Evolutionary conservation across 2,797 vertebrate species (phyloP), one percentile per base, ranked within the genome.

Genomic region (Odontamblyopus lacepedii): DNA sequence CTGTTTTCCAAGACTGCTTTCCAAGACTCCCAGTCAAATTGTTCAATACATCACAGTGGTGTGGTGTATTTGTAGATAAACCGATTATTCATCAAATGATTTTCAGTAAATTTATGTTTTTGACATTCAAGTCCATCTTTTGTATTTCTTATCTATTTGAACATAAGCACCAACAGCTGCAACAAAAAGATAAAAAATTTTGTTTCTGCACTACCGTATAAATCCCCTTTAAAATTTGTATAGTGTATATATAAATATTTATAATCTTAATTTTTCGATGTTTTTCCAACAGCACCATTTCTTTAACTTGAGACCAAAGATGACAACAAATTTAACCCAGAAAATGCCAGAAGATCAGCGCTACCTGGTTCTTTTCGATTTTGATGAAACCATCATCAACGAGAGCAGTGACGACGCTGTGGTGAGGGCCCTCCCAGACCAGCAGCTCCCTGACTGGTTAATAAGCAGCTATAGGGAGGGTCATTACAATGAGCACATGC

Each of bases 361-460:
- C 81, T 97, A 97, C 69, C 89, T 99, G 64, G 83, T 96, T 69
- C 16, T 94, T 68, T 98, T 99, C 0, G 97, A 99, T 87, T 99
- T 99, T 0, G 97, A 98, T 0, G 97, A 98, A 91, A 99, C 97
- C 35, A 95, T 99, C 66, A 90, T 98, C 83, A 91, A 94, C 0
- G 95, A 96, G 85, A 98, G 91, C 94, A 98, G 96, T 1, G 97
- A 99, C 0, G 94, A 98, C 0, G 95, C 95, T 0, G 87, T 97
- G 59, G 29, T 93, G 63, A 90, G 94, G 0, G 89, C 91, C 0
- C 92, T 94, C 0, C 97, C 97, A 0, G 93, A 91, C 3, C 92
- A 94, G 79, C 83, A 60, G 23, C 95, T 98, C 0, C 97, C 97
- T 0, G 94, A 94, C 19, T 91, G 87, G 88, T 87, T 98, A 73